Evolutionary conservation across 2,797 vertebrate genomes (phyloP), one percentile per base, ranked within the genome.

Genomic region (Lepilemur ruficaudatus): DNA sequence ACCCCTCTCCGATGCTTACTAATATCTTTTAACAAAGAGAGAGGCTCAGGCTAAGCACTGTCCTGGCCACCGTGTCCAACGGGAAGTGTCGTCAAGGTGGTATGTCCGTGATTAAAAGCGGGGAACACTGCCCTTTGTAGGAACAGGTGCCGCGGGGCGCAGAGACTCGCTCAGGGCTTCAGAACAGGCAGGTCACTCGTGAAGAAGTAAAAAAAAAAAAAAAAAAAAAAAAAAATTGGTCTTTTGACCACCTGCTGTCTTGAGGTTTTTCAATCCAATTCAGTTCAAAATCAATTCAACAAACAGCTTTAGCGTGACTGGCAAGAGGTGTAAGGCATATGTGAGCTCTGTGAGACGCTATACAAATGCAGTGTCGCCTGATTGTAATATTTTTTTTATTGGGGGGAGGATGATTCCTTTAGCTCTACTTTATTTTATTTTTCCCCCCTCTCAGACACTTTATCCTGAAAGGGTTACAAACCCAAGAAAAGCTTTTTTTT

Each of bases 391-490:
- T 41, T 28, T 67, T 52, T 81, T 22, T 55, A 55, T 23, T 8
- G 38, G 57, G 32, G 10, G 1, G 46, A 15, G 9, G 23, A 52
- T 17, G 17, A 55, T 50, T n/a, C 22, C 61, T 87, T 89, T 55
- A 22, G 9, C 30, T 12, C 0, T 38, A 22, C 20, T 50, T 50
- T 61, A 84, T 59, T 65, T 41, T 38, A 38, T 10, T 1, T 7
- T 9, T 1, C 1, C 43, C 79, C 22, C 32, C n/a, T 65, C 25
- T 41, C 38, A 79, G 82, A 76, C 59, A 1, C 50, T 25, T 73
- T 30, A 48, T 57, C 72, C 91, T 1, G 86, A 96, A 97, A 97
- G 97, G 96, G 97, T 96, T 96, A 97, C 96, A 94, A 22, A 87
- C 83, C 50, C 55, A 50, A 86, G 86, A 22, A 96, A 59, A 88